Base-by-base conservation (phyloP, 2,888 invertebrate genomes). In the Eupithecia centaureata region DNA sequence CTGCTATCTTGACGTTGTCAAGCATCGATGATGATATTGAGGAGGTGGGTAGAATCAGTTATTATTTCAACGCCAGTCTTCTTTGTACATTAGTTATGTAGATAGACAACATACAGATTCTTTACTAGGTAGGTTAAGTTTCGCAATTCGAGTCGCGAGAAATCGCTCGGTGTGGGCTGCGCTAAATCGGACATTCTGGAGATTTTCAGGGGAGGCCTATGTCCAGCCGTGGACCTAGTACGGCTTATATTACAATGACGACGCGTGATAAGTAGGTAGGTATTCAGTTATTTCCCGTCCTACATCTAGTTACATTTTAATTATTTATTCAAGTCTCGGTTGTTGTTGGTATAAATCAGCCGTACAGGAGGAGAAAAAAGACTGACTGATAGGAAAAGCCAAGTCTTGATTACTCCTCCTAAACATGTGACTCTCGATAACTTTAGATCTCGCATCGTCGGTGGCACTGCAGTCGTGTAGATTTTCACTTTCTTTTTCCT, bases 1-100 rank as follows among this genome's bases (percentile, higher is more conserved):
- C 90, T 28, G 87, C 87, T 12, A 82, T 89, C 71, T 73, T 91
- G 65, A 86, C 88, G 28, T 73, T 88, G 27, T 81, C 86, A 28
- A 80, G 73, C 33, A 69, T 75, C 22, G 86, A 86, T 65, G 85
- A 85, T 67, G 80, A 80, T 47, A 67, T 73, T 10, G 67, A 77
- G 68, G 84, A 85, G 78, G 82, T 84, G 28, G 69, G 76, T 70
- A 35, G 22, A 18, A 42, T 42, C 18, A 42, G 18, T 42, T 10
- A 42, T 42, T 18, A 18, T 42, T n/a, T 42, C 38, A 18, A 8
- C 32, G 10, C 18, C 38, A 42, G 15, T 35, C 13, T 35, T 35
- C 35, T 32, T 32, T 32, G 10, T 1, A 32, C 4, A 30, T 5
- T 30, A 30, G 30, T 3, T 30, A 30, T 5, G 3, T 30, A 30